A percentile compares a stretch with the other conserved stretches of the same genome.
These are phyloP conservation scores for Orthosia incerta DNA, from an alignment of 2,888 invertebrate genomes.

Conservation along the genomic window DNA sequence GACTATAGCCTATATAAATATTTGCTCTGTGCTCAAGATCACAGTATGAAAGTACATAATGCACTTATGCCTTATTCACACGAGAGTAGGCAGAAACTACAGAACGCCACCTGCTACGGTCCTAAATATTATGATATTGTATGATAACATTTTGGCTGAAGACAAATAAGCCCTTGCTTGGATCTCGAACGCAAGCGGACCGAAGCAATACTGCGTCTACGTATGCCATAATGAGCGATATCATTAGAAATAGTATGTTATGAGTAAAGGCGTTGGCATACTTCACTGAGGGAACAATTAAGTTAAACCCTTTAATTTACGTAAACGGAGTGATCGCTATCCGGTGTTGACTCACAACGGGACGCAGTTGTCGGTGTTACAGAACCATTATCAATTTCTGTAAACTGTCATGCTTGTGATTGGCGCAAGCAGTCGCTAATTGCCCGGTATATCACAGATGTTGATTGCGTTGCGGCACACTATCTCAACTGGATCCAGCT, in stretches of 20 bases:
- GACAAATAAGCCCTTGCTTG: conserved; percentile 2
- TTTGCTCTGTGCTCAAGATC: conserved; percentile 4
- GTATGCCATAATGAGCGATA: conserved; percentile 1
- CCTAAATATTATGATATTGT: too few species aligned
- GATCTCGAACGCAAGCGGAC: conserved; percentile 9
- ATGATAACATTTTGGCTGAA: conserved; percentile 14
- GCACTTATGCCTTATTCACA: too few species aligned
- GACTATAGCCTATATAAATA: background rate
- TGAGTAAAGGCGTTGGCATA: conserved; percentile 19
- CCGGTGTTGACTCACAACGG: conserved; percentile 57
- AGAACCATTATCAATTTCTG: conserved; percentile 34
- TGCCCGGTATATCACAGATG: conserved; percentile 24
- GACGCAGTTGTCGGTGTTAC: conserved; percentile 45
- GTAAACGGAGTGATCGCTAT: conserved; percentile 42
- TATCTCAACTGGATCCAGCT: conserved; percentile 26
- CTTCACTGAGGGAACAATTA: conserved; percentile 23
- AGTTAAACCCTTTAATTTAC: conserved; percentile 36
- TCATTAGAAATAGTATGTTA: conserved; percentile 23
- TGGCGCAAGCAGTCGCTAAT: conserved; percentile 49
- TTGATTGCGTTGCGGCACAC: conserved; percentile 30
- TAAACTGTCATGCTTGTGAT: conserved; percentile 48
- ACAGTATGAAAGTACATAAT: too few species aligned
- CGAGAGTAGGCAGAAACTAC: too few species aligned
- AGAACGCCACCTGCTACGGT: too few species aligned
- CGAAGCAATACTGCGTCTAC: conserved; percentile 3